phyloP scores from a whole-genome alignment of 2,113 vertebrate genomes.

The Sceloporus undulatus region DNA sequence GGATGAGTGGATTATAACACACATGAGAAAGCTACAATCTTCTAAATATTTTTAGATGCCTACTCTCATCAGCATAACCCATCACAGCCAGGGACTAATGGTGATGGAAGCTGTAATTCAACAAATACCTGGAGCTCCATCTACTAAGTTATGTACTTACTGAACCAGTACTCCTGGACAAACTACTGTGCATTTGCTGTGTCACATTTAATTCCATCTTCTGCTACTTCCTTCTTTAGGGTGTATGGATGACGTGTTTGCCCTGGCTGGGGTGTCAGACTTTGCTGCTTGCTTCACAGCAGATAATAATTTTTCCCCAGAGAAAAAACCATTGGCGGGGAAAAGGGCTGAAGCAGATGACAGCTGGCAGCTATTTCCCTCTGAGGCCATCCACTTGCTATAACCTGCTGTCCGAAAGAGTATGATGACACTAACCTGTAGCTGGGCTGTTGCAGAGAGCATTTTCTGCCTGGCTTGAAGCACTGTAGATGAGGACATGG shows the following conservation, averaged over 20 bases:
- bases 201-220: slow-evolving; percentile 31
- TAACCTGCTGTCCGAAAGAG: not conserved
- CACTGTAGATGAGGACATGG: slow-evolving; percentile 91
- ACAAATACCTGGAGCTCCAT: not conserved
- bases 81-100: not conserved
- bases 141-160: not conserved
- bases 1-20: not conserved
- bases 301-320: not conserved
- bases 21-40: too few relatives aligned
- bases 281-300: not conserved
- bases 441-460: slow-evolving; percentile 90
- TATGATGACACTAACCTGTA: slow-evolving; percentile 85
- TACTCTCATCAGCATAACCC: too few relatives aligned
- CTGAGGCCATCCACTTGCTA: not conserved
- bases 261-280: slow-evolving; percentile 7
- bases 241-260: not conserved
- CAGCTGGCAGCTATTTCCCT: slow-evolving; percentile 32
- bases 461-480: slow-evolving; percentile 96
- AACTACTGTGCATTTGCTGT: slow-evolving; percentile 29
- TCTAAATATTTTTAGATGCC: too few relatives aligned
- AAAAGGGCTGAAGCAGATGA: slow-evolving; percentile 8
- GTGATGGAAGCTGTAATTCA: not conserved
- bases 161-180: not conserved
- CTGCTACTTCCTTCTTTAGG: slow-evolving; percentile 8
- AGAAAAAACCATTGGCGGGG: not conserved